These are phyloP conservation scores for Tokudaia muenninki DNA, from an alignment of 2,797 vertebrate genomes.

Conservation along the genomic window DNA sequence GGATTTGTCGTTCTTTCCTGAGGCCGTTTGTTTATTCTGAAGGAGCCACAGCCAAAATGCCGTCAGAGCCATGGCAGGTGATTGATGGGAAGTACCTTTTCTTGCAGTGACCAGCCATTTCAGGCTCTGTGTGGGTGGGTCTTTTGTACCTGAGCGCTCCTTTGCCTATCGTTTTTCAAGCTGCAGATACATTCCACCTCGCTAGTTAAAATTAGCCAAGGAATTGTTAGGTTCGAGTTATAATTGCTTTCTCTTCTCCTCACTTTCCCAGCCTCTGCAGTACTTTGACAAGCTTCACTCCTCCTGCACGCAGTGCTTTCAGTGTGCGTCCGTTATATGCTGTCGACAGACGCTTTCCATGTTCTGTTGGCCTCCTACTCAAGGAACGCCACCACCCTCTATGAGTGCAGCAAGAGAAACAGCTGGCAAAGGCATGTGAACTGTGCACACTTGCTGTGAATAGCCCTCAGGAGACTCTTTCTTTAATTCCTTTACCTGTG, in stretches of 20 bases:
- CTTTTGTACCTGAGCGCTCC: slow-evolving; percentile 77
- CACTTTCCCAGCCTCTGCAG: slow-evolving; percentile 79
- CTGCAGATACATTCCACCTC: slow-evolving; percentile 81
- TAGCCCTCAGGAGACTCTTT: neutral
- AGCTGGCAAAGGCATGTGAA: slow-evolving; percentile 26
- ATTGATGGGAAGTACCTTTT: slow-evolving; percentile 64
- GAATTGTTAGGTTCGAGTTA: slow-evolving; percentile 79
- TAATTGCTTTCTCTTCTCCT: slow-evolving; percentile 80
- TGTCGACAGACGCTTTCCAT: slow-evolving; percentile 71
- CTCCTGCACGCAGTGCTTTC: slow-evolving; percentile 79
- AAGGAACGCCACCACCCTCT: slow-evolving; percentile 37
- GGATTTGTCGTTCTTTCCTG: slow-evolving; percentile 51
- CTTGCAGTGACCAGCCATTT: slow-evolving; percentile 75
- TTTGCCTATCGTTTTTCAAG: slow-evolving; percentile 76
- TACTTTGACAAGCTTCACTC: slow-evolving; percentile 84
- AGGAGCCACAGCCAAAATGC: slow-evolving; percentile 20
- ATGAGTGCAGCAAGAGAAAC: neutral
- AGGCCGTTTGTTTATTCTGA: slow-evolving; percentile 69
- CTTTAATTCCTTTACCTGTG: slow-evolving; percentile 17
- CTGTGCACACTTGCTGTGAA: neutral
- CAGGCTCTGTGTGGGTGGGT: slow-evolving; percentile 71
- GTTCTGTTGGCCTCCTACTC: slow-evolving; percentile 74
- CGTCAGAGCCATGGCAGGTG: slow-evolving; percentile 53
- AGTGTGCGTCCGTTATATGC: slow-evolving; percentile 76
- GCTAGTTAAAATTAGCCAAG: slow-evolving; percentile 83